These are phyloP conservation scores for Hypotaenidia okinawae DNA, from an alignment of 2,797 vertebrate genomes.

Conservation along the genomic window DNA sequence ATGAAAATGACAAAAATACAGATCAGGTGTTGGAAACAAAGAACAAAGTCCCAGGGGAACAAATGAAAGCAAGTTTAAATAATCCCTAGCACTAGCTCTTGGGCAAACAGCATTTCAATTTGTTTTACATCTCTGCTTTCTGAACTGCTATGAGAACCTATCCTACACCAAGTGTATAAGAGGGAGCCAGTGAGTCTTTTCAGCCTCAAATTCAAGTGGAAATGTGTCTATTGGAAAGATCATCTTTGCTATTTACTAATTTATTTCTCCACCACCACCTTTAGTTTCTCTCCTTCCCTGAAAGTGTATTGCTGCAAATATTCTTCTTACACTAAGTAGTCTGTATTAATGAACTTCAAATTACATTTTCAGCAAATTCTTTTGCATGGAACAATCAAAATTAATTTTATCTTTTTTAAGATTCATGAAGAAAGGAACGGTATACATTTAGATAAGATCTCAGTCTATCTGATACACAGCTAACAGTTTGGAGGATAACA, in stretches of 20 bases:
- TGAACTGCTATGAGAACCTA: not conserved
- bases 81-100: not conserved
- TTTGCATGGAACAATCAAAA: not conserved
- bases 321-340: not conserved
- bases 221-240: not conserved
- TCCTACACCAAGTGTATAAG: not conserved
- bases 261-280: not conserved
- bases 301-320: not conserved
- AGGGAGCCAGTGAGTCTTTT: not conserved
- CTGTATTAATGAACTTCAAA: not conserved
- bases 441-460: not conserved
- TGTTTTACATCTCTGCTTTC: not conserved
- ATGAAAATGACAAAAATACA: not conserved
- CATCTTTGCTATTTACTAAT: not conserved
- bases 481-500: not conserved
- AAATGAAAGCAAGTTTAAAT: conserved; percentile 9
- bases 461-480: not conserved
- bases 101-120: not conserved
- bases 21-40: not conserved
- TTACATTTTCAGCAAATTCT: not conserved
- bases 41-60: not conserved
- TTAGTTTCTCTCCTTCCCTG: not conserved
- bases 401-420: not conserved
- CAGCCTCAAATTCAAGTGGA: not conserved
- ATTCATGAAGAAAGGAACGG: not conserved